Conservation (phyloP, 1,140 invertebrate genomes). For the Wasmannia auropunctata region DNA sequence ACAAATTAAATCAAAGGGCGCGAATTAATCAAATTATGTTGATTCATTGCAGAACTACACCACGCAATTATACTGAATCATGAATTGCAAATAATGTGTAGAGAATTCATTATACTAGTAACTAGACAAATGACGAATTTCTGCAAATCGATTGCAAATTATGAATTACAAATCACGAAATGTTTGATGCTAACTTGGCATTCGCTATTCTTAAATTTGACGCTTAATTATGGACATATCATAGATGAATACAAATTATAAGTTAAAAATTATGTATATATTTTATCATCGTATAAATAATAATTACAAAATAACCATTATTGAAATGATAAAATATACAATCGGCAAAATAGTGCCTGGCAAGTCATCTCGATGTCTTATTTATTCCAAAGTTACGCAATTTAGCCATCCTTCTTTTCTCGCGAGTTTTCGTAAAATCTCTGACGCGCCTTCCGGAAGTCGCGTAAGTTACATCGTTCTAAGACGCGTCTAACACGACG, state of each 20-base stretch:
- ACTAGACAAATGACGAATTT: neutral
- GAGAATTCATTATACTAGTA: too few relatives aligned
- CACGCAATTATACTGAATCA: neutral
- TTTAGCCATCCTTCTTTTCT: neutral
- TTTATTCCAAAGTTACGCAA: neutral
- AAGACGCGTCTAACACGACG: constrained; percentile 52
- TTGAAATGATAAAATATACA: neutral
- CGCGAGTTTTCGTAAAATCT: neutral
- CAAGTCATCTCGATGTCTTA: neutral
- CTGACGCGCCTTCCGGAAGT: neutral
- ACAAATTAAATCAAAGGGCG: neutral
- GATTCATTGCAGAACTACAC: neutral
- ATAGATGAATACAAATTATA: neutral
- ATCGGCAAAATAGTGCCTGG: neutral
- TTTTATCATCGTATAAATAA: neutral
- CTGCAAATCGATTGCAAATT: neutral
- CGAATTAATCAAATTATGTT: neutral
- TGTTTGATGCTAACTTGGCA: neutral
- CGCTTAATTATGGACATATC: neutral
- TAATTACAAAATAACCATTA: neutral
- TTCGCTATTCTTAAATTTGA: neutral
- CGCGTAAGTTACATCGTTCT: constrained; percentile 6
- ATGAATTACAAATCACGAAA: neutral
- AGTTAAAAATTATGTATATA: neutral
- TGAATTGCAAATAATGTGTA: neutral